Conservation (phyloP, 92 coral and sea anemone genomes). For the Galaxea fascicularis region DNA sequence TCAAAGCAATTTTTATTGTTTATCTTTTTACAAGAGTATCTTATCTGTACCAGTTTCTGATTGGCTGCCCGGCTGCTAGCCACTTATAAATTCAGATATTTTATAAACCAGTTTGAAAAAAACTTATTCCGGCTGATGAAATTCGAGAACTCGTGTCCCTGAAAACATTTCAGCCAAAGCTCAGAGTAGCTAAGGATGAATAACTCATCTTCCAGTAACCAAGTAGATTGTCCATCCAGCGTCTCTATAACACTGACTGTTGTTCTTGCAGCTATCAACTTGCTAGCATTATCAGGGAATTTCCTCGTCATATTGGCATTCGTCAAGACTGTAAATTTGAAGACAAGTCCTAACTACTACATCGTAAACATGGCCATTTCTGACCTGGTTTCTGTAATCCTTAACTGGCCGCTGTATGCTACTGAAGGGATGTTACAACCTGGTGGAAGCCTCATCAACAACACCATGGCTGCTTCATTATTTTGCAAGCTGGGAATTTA, state of each 20-base stretch:
- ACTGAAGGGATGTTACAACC: background rate
- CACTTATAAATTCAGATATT: no score
- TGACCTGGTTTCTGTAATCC: background rate
- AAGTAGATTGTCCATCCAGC: background rate
- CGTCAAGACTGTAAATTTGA: background rate
- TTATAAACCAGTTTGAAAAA: no score
- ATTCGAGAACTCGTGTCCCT: background rate
- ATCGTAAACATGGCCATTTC: constrained; percentile 9
- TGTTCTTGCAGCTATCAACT: background rate
- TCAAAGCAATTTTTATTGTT: no score
- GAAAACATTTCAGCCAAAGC: background rate
- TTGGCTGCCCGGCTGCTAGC: no score
- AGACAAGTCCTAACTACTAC: background rate
- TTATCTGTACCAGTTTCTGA: no score
- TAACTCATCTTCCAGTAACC: background rate
- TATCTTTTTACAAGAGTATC: no score
- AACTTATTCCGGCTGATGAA: no score
- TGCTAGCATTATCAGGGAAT: background rate
- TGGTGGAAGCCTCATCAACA: background rate
- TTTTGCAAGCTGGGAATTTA: constrained; percentile 6
- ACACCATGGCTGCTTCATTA: background rate
- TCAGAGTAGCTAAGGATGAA: background rate
- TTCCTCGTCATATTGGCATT: background rate
- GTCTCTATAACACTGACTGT: background rate
- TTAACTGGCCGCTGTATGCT: background rate